Conservation (phyloP, 1,140 invertebrate species). For the Hydropsyche tenuis region DNA sequence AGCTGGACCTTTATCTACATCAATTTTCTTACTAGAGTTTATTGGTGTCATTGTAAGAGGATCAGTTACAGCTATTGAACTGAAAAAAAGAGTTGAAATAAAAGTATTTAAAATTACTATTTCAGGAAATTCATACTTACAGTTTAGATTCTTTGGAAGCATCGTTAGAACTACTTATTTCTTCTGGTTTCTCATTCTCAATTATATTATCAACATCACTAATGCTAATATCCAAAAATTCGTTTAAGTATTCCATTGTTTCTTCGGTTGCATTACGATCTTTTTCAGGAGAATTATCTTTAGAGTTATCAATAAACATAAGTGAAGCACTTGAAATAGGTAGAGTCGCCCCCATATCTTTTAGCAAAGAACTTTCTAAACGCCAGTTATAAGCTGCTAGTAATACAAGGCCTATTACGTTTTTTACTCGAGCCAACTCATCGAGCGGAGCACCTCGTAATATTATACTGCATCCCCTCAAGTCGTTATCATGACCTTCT, state of each 20-base stretch:
- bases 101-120: not conserved
- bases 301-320: constrained; percentile 57
- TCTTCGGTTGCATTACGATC: constrained; percentile 11
- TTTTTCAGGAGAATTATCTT: constrained; percentile 50
- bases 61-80: constrained; percentile 38
- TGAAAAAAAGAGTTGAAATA: constrained; percentile 8
- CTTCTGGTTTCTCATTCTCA: not conserved
- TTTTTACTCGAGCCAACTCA: constrained; percentile 85
- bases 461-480: constrained; percentile 89
- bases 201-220: not conserved
- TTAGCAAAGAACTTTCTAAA: constrained; percentile 88
- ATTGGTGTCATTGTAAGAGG: constrained; percentile 32
- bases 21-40: constrained; percentile 52
- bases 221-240: not conserved
- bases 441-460: constrained; percentile 77
- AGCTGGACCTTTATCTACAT: constrained; percentile 55
- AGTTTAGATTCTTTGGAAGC: constrained; percentile 28
- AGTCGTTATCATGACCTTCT: constrained; percentile 84
- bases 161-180: not conserved
- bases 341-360: constrained; percentile 79
- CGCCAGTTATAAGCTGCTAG: constrained; percentile 91
- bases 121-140: not conserved
- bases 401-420: constrained; percentile 80
- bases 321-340: constrained; percentile 61
- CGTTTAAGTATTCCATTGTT: not conserved